phyloP scores from a whole-genome alignment of 2,113 vertebrate species.

The Polyodon spathula region DNA sequence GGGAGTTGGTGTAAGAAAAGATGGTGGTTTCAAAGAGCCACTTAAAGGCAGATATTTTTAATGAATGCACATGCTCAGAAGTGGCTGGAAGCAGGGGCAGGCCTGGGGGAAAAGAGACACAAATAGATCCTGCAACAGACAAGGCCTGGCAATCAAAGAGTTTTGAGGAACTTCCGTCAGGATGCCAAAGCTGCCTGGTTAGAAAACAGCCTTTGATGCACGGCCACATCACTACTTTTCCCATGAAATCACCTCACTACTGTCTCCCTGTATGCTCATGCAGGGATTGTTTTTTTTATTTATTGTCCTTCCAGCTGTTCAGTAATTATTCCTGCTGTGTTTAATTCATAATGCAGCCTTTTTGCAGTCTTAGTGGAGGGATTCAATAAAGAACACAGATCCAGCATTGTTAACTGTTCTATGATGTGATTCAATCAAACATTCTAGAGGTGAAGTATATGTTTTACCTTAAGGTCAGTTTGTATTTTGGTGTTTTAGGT shows the following conservation, averaged over 20 bases:
- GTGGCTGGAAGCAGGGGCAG: background rate
- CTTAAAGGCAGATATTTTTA: conserved; percentile 17
- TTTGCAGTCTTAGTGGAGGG: too few species aligned
- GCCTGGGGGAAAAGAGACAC: background rate
- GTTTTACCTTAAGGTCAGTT: too few species aligned
- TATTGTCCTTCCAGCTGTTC: too few species aligned
- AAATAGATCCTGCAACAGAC: conserved; percentile 6
- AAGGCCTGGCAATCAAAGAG: background rate
- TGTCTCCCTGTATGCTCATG: background rate
- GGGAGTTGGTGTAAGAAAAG: background rate
- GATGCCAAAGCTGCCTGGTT: conserved; percentile 5
- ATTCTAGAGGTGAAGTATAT: too few species aligned
- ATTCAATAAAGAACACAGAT: too few species aligned
- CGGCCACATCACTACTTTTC: conserved; percentile 10
- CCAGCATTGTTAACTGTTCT: too few species aligned
- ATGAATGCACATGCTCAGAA: conserved; percentile 14
- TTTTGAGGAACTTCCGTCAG: background rate
- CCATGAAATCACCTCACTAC: conserved; percentile 1
- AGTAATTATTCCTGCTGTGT: too few species aligned
- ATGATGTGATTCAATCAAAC: too few species aligned
- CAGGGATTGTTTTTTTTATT: too few species aligned
- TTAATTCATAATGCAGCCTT: too few species aligned
- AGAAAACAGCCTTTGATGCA: conserved; percentile 26
- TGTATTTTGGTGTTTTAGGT: too few species aligned
- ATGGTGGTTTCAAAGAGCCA: conserved; percentile 7